Evolutionary conservation across 2,113 vertebrate genomes (phyloP).

Genomic region (Pleuronectes platessa): DNA sequence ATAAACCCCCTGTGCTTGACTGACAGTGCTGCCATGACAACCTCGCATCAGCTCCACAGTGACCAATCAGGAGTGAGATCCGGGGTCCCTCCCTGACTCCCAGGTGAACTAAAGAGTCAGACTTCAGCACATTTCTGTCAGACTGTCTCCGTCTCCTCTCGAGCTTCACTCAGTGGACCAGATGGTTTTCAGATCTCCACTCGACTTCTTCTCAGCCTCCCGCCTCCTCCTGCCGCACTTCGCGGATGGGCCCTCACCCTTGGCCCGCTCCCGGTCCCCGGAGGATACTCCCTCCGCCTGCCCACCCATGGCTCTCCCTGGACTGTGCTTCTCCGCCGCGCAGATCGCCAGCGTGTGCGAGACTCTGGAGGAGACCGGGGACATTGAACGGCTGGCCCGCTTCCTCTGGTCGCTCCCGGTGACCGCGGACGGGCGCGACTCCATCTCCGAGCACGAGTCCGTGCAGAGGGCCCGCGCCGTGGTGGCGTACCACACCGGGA

Average conservation of each 20-base stretch:
- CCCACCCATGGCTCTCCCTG: conserved; percentile 63
- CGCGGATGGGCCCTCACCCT: conserved; percentile 85
- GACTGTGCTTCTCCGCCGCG: conserved; percentile 94
- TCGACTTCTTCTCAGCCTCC: conserved; percentile 92
- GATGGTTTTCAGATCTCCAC: conserved; percentile 97
- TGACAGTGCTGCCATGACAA: conserved; percentile 93
- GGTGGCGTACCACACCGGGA: conserved; percentile 96
- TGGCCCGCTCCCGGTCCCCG: conserved; percentile 85
- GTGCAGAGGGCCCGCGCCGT: conserved; percentile 96
- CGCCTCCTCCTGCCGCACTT: conserved; percentile 94
- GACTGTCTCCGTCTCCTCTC: conserved; percentile 16
- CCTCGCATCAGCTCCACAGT: conserved; percentile 87
- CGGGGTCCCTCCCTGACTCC: conserved; percentile 89
- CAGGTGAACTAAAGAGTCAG: conserved; percentile 90
- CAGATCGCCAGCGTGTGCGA: conserved; percentile 99
- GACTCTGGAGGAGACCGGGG: conserved; percentile 98
- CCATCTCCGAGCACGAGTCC: conserved; percentile 98
- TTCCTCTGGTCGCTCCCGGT: conserved; percentile 98
- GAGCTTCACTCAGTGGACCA: conserved; percentile 72
- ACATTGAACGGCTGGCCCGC: conserved; percentile 96
- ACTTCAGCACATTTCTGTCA: conserved; percentile 84
- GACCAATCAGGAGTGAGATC: conserved; percentile 95
- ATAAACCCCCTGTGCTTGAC: conserved; percentile 89
- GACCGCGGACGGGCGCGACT: conserved; percentile 93
- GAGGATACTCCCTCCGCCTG: conserved; percentile 84